Evolutionary conservation across 2,888 invertebrate species (phyloP).

Genomic region (Dryadula phaetusa): DNA sequence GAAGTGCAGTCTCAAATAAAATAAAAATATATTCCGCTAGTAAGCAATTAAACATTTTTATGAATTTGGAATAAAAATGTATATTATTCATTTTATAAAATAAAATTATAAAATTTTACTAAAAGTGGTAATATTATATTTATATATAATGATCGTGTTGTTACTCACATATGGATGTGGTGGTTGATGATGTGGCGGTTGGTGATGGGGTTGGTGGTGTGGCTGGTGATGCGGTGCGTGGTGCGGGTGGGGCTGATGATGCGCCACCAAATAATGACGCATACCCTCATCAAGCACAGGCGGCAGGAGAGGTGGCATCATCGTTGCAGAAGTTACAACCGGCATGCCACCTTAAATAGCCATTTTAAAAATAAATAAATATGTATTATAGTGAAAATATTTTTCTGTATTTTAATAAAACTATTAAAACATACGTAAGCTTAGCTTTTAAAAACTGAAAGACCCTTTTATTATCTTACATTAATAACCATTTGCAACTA

Average conservation of each 20-base stretch:
- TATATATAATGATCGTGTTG: not conserved
- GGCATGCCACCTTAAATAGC: constrained; percentile 86
- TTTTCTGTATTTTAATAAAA: not conserved
- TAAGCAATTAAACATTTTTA: no score
- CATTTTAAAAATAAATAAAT: not conserved
- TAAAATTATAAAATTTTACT: not conserved
- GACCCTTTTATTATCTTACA: no score
- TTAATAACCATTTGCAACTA: no score
- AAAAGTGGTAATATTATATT: not conserved
- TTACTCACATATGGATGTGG: constrained; percentile 88
- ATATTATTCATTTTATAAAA: not conserved
- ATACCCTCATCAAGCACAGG: constrained; percentile 96
- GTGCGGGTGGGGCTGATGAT: constrained; percentile 79
- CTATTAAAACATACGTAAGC: not conserved
- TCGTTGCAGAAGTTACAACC: constrained; percentile 92
- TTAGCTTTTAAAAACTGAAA: no score
- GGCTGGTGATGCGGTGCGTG: constrained; percentile 77
- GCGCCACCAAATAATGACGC: constrained; percentile 92
- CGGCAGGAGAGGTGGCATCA: constrained; percentile 92
- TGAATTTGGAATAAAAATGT: no score
- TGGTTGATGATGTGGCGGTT: constrained; percentile 85
- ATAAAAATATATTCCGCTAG: no score
- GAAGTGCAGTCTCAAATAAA: no score
- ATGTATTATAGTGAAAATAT: not conserved
- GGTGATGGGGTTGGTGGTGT: constrained; percentile 87